Evolutionary conservation across 2,113 vertebrate genomes (phyloP).

Genomic region (Malurus cyaneus): DNA sequence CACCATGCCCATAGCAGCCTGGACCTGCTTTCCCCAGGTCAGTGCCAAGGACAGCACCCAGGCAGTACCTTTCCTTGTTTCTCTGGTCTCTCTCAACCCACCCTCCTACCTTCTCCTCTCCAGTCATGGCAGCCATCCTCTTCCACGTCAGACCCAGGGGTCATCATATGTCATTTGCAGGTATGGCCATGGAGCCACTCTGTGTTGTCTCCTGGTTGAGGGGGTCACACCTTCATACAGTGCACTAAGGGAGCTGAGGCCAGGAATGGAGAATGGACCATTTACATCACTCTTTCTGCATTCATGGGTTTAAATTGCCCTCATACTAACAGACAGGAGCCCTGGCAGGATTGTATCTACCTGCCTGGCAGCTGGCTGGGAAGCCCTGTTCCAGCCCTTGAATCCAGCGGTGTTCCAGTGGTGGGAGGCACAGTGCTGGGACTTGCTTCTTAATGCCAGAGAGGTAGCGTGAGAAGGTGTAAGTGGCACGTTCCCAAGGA

Average conservation of each 20-base stretch:
- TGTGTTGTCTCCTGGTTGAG: background rate
- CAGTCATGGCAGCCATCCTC: fast-evolving
- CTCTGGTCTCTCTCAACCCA: background rate
- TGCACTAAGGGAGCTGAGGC: background rate
- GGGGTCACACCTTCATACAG: background rate
- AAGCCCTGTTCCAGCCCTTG: background rate
- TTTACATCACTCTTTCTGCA: background rate
- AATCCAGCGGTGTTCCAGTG: background rate
- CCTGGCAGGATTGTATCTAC: background rate
- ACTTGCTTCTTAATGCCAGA: background rate
- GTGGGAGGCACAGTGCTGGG: background rate
- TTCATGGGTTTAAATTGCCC: fast-evolving
- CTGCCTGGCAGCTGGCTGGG: background rate
- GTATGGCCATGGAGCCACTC: background rate
- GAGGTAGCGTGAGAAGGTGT: background rate
- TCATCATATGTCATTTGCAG: background rate
- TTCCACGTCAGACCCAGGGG: fast-evolving
- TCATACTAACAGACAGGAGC: background rate
- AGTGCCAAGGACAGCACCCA: background rate
- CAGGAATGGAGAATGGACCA: background rate
- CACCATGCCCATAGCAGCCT: background rate
- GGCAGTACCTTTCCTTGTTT: background rate
- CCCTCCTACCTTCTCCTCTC: background rate
- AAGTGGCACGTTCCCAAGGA: background rate
- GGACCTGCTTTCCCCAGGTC: background rate